Evolutionary conservation across 2,113 vertebrate genomes (phyloP).

Genomic region (Malurus cyaneus): DNA sequence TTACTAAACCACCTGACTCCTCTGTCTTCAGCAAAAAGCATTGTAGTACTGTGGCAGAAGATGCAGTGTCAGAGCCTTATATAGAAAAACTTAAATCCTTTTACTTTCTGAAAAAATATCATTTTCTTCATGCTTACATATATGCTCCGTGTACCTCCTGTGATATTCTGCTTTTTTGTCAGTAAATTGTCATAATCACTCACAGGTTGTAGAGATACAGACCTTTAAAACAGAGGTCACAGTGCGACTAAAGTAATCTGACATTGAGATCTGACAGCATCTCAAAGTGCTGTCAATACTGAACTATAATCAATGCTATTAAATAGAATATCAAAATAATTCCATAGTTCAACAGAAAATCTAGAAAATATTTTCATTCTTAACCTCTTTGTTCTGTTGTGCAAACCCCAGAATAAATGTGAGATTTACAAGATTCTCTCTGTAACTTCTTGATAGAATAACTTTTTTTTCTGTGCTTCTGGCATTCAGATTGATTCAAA

Average conservation of each 20-base stretch:
- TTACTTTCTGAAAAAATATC: not conserved
- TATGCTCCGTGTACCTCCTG: not conserved
- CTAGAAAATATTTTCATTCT: not conserved
- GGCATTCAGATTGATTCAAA: not conserved
- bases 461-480: not conserved
- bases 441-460: not conserved
- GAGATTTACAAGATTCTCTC: not conserved
- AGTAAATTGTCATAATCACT: not conserved
- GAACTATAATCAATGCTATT: not conserved
- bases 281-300: not conserved
- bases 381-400: not conserved
- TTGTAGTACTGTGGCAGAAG: not conserved
- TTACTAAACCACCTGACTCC: not conserved
- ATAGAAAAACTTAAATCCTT: not conserved
- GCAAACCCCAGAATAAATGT: not conserved
- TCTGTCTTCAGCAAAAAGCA: not conserved
- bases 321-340: not conserved
- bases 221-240: not conserved
- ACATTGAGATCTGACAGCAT: not conserved
- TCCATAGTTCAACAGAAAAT: not conserved
- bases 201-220: not conserved
- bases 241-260: not conserved
- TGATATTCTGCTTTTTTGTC: not conserved
- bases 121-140: not conserved
- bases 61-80: not conserved